These are phyloP conservation scores for Pseudomyrmex dendroicus DNA, from an alignment of 1,140 invertebrate genomes.

Conservation along the genomic window DNA sequence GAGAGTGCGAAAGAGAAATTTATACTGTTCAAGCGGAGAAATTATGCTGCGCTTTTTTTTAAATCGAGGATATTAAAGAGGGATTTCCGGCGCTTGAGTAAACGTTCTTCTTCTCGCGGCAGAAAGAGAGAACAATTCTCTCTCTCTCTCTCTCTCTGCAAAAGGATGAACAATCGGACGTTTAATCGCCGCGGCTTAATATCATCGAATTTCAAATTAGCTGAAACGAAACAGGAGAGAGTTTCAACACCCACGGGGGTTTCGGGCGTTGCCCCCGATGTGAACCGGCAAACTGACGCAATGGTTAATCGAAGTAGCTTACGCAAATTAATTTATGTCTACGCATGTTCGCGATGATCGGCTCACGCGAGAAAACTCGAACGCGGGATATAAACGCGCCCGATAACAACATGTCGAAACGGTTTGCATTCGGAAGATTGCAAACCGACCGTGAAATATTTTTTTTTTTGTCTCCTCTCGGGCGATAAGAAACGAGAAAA, in stretches of 20 bases:
- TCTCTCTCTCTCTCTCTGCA: neutral
- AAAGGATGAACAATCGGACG: neutral
- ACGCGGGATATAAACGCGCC: too few species aligned
- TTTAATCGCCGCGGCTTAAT: neutral
- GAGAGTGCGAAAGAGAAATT: neutral
- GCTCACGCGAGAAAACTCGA: neutral
- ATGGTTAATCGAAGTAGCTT: slow-evolving; percentile 21
- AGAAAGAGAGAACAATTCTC: neutral
- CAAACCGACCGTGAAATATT: neutral
- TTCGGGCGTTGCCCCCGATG: neutral
- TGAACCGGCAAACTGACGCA: neutral
- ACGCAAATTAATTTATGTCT: slow-evolving; percentile 26
- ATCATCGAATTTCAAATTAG: slow-evolving; percentile 8
- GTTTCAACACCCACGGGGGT: neutral
- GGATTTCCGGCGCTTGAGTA: neutral
- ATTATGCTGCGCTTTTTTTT: neutral
- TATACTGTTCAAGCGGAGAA: neutral
- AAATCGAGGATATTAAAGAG: neutral
- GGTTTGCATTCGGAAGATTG: slow-evolving; percentile 15
- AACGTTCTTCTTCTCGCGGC: neutral
- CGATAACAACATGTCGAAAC: neutral
- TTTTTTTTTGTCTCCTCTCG: too few species aligned
- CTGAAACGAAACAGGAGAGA: neutral
- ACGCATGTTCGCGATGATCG: slow-evolving; percentile 8
- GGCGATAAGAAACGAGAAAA: neutral